Evolutionary conservation across 2,888 invertebrate genomes (phyloP).

Genomic region (Smittia aterrima): DNA sequence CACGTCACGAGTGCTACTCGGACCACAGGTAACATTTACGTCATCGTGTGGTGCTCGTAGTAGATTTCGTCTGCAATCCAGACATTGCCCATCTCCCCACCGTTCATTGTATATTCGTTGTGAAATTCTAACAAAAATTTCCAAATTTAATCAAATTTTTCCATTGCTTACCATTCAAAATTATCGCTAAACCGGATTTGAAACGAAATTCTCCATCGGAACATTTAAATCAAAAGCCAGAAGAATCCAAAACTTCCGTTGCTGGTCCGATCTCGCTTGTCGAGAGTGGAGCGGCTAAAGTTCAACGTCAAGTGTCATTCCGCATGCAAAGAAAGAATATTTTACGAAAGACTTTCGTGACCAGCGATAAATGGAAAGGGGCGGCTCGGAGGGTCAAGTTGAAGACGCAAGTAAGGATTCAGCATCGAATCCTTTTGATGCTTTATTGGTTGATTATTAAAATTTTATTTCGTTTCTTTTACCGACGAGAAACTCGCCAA

Average conservation of each 20-base stretch:
- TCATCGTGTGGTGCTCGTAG: no score
- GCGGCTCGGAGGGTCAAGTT: conserved; percentile 76
- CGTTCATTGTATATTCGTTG: neutral
- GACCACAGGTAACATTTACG: conserved; percentile 64
- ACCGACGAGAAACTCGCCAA: no score
- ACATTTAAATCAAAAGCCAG: conserved; percentile 53
- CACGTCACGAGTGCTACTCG: conserved; percentile 71
- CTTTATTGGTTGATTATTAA: neutral
- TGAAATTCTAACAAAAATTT: neutral
- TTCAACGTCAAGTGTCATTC: conserved; percentile 65
- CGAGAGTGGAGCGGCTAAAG: conserved; percentile 65
- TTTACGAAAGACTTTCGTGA: conserved; percentile 53
- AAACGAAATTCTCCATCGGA: conserved; percentile 6
- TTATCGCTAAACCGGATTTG: conserved; percentile 4
- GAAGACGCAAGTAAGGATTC: conserved; percentile 53
- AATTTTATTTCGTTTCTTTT: neutral
- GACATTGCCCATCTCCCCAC: neutral
- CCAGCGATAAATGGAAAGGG: conserved; percentile 63
- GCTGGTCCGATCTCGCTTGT: conserved; percentile 66
- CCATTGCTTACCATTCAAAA: conserved; percentile 1
- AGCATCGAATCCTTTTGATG: neutral
- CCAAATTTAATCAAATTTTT: neutral
- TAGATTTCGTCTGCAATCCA: neutral
- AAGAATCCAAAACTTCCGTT: conserved; percentile 52
- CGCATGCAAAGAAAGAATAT: conserved; percentile 60